These are phyloP conservation scores for Caenorhabditis japonica DNA, from an alignment of 2,888 invertebrate species.

Conservation along the genomic window DNA sequence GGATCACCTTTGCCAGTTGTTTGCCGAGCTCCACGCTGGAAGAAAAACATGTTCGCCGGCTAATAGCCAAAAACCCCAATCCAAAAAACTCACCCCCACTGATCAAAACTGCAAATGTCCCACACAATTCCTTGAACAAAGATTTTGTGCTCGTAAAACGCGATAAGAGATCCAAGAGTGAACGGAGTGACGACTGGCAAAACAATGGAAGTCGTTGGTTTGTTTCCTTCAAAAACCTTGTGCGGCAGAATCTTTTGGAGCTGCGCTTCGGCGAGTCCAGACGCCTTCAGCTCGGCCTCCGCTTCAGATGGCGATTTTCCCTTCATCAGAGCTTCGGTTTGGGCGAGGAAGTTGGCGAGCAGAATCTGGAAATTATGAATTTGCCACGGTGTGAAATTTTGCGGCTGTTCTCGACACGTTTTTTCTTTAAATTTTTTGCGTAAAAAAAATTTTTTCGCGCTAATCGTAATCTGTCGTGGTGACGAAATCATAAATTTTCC, in stretches of 20 bases:
- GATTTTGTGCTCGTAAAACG: constrained; percentile 98
- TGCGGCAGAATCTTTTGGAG: constrained; percentile 89
- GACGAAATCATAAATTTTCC: too few relatives aligned
- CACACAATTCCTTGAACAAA: constrained; percentile 98
- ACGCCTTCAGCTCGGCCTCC: constrained; percentile 85
- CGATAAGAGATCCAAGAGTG: constrained; percentile 91
- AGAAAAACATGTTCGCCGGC: neutral
- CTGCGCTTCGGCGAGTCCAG: constrained; percentile 85
- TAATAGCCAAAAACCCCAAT: neutral
- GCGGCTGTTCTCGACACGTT: too few relatives aligned
- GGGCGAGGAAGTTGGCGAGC: constrained; percentile 95
- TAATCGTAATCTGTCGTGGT: too few relatives aligned
- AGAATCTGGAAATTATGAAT: constrained; percentile 82
- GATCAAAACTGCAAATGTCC: constrained; percentile 99
- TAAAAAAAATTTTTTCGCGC: too few relatives aligned
- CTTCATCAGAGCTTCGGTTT: constrained; percentile 97
- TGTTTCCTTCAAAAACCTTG: constrained; percentile 94
- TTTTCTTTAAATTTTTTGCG: too few relatives aligned
- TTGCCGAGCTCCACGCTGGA: constrained; percentile 94
- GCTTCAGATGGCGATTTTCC: constrained; percentile 84
- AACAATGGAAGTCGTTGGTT: constrained; percentile 96
- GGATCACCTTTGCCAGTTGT: constrained; percentile 96
- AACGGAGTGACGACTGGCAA: constrained; percentile 92
- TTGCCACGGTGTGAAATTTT: neutral
- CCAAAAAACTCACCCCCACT: constrained; percentile 87